These are phyloP conservation scores for Forficula auricularia DNA, from an alignment of 1,140 invertebrate genomes.

Conservation along the genomic window DNA sequence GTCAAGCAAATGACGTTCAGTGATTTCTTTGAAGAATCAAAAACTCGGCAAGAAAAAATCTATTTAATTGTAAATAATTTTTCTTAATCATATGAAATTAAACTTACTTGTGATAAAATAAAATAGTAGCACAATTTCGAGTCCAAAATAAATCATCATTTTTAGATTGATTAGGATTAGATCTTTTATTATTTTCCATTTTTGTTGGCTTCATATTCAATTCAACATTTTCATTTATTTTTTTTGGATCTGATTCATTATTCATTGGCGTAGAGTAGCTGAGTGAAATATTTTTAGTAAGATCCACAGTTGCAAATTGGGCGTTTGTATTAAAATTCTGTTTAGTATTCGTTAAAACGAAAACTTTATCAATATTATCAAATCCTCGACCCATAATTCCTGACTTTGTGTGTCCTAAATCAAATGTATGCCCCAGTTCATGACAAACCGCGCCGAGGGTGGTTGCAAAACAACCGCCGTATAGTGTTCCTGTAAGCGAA, in stretches of 20 bases:
- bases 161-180: neutral
- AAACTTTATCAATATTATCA: slow-evolving; percentile 66
- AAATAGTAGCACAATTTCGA: slow-evolving; percentile 5
- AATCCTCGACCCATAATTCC: slow-evolving; percentile 92
- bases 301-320: slow-evolving; percentile 23
- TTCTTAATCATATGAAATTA: neutral
- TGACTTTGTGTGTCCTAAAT: slow-evolving; percentile 73
- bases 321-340: slow-evolving; percentile 6
- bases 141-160: slow-evolving; percentile 4
- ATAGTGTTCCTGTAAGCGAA: slow-evolving; percentile 43
- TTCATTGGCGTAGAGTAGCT: slow-evolving; percentile 4
- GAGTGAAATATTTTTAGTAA: slow-evolving; percentile 28
- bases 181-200: no score
- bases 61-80: slow-evolving; percentile 6
- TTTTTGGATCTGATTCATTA: no score
- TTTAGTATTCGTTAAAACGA: slow-evolving; percentile 35
- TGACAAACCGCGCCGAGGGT: slow-evolving; percentile 84
- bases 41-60: no score
- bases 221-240: no score
- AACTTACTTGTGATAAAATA: slow-evolving; percentile 9
- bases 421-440: slow-evolving; percentile 87
- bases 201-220: no score
- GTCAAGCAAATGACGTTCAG: slow-evolving; percentile 10
- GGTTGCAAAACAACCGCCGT: slow-evolving; percentile 78
- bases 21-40: slow-evolving; percentile 13